Evolutionary conservation across 1,140 invertebrate species (phyloP), one percentile per base, ranked within the genome.

Genomic region (Metaphire vulgaris): DNA sequence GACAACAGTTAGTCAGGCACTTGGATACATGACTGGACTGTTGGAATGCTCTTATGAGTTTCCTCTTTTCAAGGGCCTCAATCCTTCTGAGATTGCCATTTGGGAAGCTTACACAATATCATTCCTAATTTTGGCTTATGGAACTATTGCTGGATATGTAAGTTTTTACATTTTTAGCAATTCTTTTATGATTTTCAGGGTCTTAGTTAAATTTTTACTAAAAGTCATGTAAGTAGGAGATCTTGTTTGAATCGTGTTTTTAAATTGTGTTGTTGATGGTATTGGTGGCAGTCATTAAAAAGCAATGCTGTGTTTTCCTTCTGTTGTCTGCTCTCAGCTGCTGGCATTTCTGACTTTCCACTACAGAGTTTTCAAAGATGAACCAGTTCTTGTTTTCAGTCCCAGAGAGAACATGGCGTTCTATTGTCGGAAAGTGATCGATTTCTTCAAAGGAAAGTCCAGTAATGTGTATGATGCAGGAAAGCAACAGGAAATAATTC

Each of bases 141-240:
- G 83, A 56, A 73, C 84, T 21, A 69, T 84, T 21, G 79, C 80
- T 12, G 73, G 79, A 33, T 85, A 85, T 81, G 84, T 85, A 81
- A 85, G 84, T 56, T 56, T 21, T 56, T 56, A 12, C 41, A 56
- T 56, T 56, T 56, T 56, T 56, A 56, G 21, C 41, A 56, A 56
- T 56, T 56, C 6, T 56, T 56, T 12, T 56, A 56, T 56, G 21
- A n/a, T n/a, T n/a, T n/a, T n/a, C n/a, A n/a, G n/a, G n/a, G n/a
- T n/a, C n/a, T n/a, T n/a, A n/a, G n/a, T n/a, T n/a, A n/a, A n/a
- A n/a, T n/a, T n/a, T n/a, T n/a, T n/a, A n/a, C n/a, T n/a, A n/a
- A n/a, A n/a, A n/a, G n/a, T n/a, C n/a, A n/a, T n/a, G n/a, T n/a
- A n/a, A n/a, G n/a, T n/a, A n/a, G n/a, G n/a, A n/a, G n/a, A n/a